These are phyloP conservation scores for Phoenoteleia sp. DNA, from an alignment of 2,888 invertebrate genomes.

Conservation along the genomic window DNA sequence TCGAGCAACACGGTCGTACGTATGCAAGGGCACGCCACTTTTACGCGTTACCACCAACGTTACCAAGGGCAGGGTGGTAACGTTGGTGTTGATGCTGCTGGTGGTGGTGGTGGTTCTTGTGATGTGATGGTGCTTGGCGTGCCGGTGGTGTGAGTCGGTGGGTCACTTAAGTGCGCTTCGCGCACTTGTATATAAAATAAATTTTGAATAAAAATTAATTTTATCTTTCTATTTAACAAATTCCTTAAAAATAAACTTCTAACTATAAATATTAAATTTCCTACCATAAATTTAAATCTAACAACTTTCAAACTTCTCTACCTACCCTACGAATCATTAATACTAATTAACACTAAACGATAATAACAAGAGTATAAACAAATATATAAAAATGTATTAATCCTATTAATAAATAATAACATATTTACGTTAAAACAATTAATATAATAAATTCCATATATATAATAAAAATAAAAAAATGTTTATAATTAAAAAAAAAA, in stretches of 20 bases:
- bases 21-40: too few species aligned
- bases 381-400: too few species aligned
- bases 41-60: too few species aligned
- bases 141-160: too few species aligned
- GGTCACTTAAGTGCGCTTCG: too few species aligned
- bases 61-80: too few species aligned
- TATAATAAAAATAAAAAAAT: constrained; percentile 87
- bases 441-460: constrained; percentile 89
- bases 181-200: constrained; percentile 48
- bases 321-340: constrained; percentile 89
- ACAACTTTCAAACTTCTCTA: constrained; percentile 87
- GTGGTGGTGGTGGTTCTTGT: too few species aligned
- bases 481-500: constrained; percentile 88
- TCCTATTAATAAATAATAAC: constrained; percentile 72
- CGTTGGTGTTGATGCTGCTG: too few species aligned
- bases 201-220: constrained; percentile 46
- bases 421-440: constrained; percentile 87
- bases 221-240: constrained; percentile 21
- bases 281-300: constrained; percentile 81
- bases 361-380: constrained; percentile 88
- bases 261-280: constrained; percentile 88
- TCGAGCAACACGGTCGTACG: too few species aligned
- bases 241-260: constrained; percentile 83
- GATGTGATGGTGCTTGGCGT: too few species aligned
- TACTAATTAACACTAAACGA: constrained; percentile 89